These are phyloP conservation scores for Poeciliopsis infans DNA, from an alignment of 2,797 vertebrate species.

Conservation along the genomic window DNA sequence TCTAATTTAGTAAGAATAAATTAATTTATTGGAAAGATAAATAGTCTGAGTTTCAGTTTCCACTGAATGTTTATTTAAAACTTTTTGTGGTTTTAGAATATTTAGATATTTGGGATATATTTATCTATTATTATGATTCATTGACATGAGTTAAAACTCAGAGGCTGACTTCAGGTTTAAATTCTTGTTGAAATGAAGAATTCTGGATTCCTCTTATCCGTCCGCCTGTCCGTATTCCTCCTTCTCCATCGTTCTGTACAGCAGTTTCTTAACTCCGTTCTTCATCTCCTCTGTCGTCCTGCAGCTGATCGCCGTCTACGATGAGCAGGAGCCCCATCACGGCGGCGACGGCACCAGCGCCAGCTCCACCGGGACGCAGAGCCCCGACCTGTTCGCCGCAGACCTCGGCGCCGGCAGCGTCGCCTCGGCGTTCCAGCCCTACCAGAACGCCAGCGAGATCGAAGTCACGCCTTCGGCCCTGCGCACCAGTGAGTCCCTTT, in stretches of 20 bases:
- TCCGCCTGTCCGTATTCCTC: background rate
- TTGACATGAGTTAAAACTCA: background rate
- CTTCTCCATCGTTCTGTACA: no score
- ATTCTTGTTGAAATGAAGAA: background rate
- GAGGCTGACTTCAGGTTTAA: background rate
- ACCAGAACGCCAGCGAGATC: conserved; percentile 93
- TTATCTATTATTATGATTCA: background rate
- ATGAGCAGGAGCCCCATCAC: conserved; percentile 96
- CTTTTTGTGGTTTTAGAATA: background rate
- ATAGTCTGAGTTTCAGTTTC: background rate
- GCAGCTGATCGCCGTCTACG: conserved; percentile 93
- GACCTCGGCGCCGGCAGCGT: conserved; percentile 85
- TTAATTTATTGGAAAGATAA: background rate
- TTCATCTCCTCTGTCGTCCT: background rate
- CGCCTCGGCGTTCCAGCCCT: conserved; percentile 90
- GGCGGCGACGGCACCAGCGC: conserved; percentile 96
- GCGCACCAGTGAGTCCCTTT: conserved; percentile 87
- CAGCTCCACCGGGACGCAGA: conserved; percentile 96
- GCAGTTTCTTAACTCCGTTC: background rate
- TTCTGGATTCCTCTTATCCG: background rate
- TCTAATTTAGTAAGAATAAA: background rate
- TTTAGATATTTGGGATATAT: background rate
- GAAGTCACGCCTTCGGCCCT: conserved; percentile 96
- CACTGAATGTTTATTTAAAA: background rate
- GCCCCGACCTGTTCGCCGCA: conserved; percentile 91